These are phyloP conservation scores for Homarus gammarus DNA, from an alignment of 2,888 invertebrate species.

Conservation along the genomic window DNA sequence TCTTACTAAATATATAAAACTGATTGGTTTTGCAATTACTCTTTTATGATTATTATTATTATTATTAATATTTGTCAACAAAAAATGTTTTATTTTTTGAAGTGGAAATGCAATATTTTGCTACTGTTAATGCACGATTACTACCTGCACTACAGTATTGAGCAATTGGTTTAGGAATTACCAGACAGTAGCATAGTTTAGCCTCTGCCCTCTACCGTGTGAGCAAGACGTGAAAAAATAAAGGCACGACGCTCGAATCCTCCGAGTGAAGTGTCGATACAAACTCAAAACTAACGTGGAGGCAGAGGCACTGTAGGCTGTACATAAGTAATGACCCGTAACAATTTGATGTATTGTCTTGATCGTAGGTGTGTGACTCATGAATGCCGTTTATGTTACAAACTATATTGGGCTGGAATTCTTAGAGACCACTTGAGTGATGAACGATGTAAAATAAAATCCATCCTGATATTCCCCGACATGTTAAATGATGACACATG, in stretches of 20 bases:
- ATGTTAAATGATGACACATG: conserved; percentile 22
- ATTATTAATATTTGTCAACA: neutral
- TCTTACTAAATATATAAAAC: conserved; percentile 37
- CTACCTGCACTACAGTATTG: conserved; percentile 65
- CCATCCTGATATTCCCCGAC: conserved; percentile 38
- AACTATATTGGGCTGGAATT: conserved; percentile 61
- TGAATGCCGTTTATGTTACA: conserved; percentile 66
- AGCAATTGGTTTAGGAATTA: conserved; percentile 61
- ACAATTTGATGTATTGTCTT: conserved; percentile 73
- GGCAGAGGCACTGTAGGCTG: conserved; percentile 54
- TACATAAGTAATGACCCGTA: conserved; percentile 68
- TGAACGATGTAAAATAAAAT: conserved; percentile 30
- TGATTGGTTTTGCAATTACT: conserved; percentile 58
- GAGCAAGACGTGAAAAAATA: neutral
- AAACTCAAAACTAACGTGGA: conserved; percentile 26
- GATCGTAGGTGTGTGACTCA: conserved; percentile 69
- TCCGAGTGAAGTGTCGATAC: neutral
- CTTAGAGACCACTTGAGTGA: conserved; percentile 37
- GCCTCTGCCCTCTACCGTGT: conserved; percentile 60
- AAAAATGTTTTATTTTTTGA: conserved; percentile 42
- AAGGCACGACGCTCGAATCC: neutral
- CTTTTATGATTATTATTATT: too few relatives aligned
- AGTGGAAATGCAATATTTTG: conserved; percentile 70
- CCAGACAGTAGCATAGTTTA: conserved; percentile 57
- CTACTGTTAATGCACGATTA: conserved; percentile 72